phyloP scores from a whole-genome alignment of 2,888 invertebrate genomes.

The Lasius platythorax region DNA sequence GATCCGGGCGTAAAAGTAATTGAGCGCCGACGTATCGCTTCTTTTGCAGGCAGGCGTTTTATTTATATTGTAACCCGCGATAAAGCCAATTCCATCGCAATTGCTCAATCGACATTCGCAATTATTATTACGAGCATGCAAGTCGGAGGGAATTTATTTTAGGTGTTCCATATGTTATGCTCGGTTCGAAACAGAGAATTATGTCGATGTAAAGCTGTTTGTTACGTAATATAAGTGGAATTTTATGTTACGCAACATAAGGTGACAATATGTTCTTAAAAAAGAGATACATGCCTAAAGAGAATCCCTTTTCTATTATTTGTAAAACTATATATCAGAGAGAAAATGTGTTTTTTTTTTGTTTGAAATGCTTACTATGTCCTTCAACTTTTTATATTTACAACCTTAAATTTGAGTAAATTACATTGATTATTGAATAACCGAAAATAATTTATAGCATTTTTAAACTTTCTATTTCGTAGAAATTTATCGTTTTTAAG shows the following conservation, averaged over 20 bases:
- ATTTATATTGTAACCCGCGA: slow-evolving; percentile 62
- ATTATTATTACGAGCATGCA: slow-evolving; percentile 65
- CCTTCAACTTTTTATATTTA: not conserved
- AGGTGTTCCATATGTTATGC: not conserved
- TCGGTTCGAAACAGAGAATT: not conserved
- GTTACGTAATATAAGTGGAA: not conserved
- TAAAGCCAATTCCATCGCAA: slow-evolving; percentile 75
- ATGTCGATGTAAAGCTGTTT: not conserved
- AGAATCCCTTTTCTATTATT: not conserved
- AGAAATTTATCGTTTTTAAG: not conserved
- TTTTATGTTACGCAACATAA: not conserved
- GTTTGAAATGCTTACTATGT: not conserved
- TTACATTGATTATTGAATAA: not conserved
- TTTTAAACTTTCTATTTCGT: not conserved
- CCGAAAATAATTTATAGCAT: not conserved
- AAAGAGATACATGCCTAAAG: not conserved
- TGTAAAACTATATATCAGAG: not conserved
- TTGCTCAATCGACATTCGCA: slow-evolving; percentile 78
- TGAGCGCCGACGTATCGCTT: slow-evolving; percentile 60
- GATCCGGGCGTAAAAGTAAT: slow-evolving; percentile 77
- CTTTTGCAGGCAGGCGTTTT: slow-evolving; percentile 52
- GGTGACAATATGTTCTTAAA: not conserved
- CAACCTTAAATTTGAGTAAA: not conserved
- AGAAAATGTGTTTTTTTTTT: not conserved
- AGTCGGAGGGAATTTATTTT: slow-evolving; percentile 48